Conservation (phyloP, 1,140 invertebrate genomes). For the Psix sp. region DNA sequence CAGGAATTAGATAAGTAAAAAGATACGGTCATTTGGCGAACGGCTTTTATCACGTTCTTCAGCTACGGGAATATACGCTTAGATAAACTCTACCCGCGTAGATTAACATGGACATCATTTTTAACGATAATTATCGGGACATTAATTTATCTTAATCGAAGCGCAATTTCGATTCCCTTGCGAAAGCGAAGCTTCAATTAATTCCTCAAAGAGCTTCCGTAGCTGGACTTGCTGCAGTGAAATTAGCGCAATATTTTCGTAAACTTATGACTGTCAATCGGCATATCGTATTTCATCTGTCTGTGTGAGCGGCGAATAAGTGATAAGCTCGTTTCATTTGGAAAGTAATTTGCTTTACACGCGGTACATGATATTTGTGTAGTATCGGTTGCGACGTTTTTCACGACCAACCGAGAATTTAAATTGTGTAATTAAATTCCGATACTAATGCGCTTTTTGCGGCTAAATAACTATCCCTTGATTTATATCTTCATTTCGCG, state of each 20-base stretch:
- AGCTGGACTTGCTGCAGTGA: not conserved
- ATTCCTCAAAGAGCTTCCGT: constrained; percentile 5
- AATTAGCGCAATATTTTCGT: constrained; percentile 16
- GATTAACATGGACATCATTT: constrained; percentile 19
- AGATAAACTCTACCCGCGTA: constrained; percentile 31
- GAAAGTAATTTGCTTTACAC: constrained; percentile 43
- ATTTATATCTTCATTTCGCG: constrained; percentile 50
- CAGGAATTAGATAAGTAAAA: constrained; percentile 60
- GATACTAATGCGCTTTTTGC: constrained; percentile 57
- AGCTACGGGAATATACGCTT: constrained; percentile 14
- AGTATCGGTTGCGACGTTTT: constrained; percentile 17
- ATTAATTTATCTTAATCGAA: constrained; percentile 51
- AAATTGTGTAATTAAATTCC: constrained; percentile 53
- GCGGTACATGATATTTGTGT: constrained; percentile 23
- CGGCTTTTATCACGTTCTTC: constrained; percentile 48
- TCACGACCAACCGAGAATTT: constrained; percentile 33
- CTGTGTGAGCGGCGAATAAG: constrained; percentile 19
- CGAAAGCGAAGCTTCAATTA: constrained; percentile 9
- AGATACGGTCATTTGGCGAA: constrained; percentile 60
- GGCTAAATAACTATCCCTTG: constrained; percentile 42
- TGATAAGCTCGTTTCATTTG: constrained; percentile 34
- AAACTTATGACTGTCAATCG: constrained; percentile 19
- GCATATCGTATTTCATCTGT: constrained; percentile 18
- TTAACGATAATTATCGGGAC: constrained; percentile 37
- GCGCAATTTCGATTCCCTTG: constrained; percentile 6